phyloP scores from a whole-genome alignment of 1,140 invertebrate genomes.

The Leptinotarsa defecta region DNA sequence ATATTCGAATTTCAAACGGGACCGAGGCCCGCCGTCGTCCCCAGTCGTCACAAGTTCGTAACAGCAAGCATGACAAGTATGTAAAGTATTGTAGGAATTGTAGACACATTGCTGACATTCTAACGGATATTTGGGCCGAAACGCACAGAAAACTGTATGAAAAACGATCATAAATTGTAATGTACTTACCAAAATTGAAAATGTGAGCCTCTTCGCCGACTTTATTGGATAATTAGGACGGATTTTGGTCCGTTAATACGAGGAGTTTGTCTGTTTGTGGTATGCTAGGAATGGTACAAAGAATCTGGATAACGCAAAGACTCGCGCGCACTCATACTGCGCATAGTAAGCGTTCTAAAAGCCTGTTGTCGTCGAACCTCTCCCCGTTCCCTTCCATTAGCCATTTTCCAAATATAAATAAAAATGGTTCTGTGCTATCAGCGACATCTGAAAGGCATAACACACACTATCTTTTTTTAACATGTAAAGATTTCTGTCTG shows the following conservation, averaged over 20 bases:
- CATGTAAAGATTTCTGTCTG: no score
- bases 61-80: slow-evolving; percentile 73
- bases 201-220: slow-evolving; percentile 63
- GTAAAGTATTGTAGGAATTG: slow-evolving; percentile 79
- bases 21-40: slow-evolving; percentile 48
- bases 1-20: slow-evolving; percentile 43
- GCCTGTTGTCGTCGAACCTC: slow-evolving; percentile 49
- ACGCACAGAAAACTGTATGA: slow-evolving; percentile 61
- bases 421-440: neutral
- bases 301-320: slow-evolving; percentile 89
- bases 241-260: slow-evolving; percentile 76
- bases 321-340: slow-evolving; percentile 79
- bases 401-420: neutral
- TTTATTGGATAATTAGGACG: slow-evolving; percentile 63
- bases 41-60: slow-evolving; percentile 51
- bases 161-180: slow-evolving; percentile 60
- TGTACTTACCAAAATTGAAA: slow-evolving; percentile 70
- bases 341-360: slow-evolving; percentile 68
- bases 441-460: neutral
- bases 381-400: slow-evolving; percentile 25
- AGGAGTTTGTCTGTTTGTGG: slow-evolving; percentile 83
- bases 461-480: no score
- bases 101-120: slow-evolving; percentile 74
- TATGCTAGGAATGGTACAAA: slow-evolving; percentile 93
- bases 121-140: slow-evolving; percentile 64